These are phyloP conservation scores for Puffinus mauretanicus DNA, from an alignment of 2,113 vertebrate genomes.

Conservation along the genomic window DNA sequence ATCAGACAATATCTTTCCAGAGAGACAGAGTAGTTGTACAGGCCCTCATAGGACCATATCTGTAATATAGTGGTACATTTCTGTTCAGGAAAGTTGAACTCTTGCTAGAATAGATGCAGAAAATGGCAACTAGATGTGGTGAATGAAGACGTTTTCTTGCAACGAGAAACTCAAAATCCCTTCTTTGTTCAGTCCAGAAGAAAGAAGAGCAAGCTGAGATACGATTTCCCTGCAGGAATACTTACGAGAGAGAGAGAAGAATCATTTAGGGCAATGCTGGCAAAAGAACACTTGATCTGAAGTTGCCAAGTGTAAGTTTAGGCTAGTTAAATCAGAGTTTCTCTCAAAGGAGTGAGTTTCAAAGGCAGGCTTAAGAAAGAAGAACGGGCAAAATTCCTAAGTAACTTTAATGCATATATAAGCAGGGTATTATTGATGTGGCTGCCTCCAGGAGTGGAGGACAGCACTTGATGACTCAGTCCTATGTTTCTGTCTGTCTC, in stretches of 20 bases:
- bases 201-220: neutral
- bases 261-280: neutral
- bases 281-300: neutral
- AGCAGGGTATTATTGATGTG: neutral
- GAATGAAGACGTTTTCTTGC: neutral
- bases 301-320: neutral
- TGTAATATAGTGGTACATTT: neutral
- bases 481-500: neutral
- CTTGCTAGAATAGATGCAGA: neutral
- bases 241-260: neutral
- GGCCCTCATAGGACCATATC: accelerated
- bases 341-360: neutral
- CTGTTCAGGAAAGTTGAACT: neutral
- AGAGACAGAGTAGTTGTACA: neutral
- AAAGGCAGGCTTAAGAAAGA: neutral
- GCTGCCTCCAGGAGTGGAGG: neutral
- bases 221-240: neutral
- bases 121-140: neutral
- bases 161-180: neutral
- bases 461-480: neutral
- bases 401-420: neutral
- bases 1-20: neutral
- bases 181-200: neutral
- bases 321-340: neutral
- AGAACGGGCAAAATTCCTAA: neutral